Conservation (phyloP, 2,888 invertebrate genomes). For the Chalcis sispes region DNA sequence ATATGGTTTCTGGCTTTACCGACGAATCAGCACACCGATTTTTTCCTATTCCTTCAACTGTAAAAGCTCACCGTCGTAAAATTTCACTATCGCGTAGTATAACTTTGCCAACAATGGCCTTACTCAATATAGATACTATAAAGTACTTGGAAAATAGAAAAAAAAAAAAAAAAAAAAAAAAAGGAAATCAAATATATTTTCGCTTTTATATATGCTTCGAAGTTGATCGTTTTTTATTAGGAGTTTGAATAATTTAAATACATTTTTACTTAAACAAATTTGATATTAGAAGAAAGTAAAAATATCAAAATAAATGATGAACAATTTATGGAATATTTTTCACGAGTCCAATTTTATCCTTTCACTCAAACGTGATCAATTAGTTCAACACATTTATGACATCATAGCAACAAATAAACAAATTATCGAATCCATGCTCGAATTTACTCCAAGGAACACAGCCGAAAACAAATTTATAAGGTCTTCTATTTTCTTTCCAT, state of each 20-base stretch:
- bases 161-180: no score
- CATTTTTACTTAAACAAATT: no score
- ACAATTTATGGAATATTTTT: no score
- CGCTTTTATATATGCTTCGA: no score
- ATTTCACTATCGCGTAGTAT: neutral
- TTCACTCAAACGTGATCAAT: neutral
- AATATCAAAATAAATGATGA: no score
- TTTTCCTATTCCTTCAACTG: neutral
- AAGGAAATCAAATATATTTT: no score
- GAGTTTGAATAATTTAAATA: no score
- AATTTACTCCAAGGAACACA: constrained; percentile 1
- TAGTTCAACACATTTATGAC: neutral
- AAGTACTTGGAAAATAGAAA: no score
- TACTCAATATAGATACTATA: no score
- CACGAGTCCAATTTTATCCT: no score
- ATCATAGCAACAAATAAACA: neutral
- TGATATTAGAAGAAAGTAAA: no score
- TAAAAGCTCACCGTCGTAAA: neutral
- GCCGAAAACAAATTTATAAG: neutral
- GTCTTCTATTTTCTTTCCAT: neutral
- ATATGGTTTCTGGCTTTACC: neutral
- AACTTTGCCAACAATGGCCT: neutral
- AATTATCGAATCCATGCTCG: neutral
- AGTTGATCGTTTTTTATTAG: no score
- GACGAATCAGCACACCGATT: neutral